Evolutionary conservation across 2,888 invertebrate genomes (phyloP), one percentile per base, ranked within the genome.

Genomic region (Acrobasis repandana): DNA sequence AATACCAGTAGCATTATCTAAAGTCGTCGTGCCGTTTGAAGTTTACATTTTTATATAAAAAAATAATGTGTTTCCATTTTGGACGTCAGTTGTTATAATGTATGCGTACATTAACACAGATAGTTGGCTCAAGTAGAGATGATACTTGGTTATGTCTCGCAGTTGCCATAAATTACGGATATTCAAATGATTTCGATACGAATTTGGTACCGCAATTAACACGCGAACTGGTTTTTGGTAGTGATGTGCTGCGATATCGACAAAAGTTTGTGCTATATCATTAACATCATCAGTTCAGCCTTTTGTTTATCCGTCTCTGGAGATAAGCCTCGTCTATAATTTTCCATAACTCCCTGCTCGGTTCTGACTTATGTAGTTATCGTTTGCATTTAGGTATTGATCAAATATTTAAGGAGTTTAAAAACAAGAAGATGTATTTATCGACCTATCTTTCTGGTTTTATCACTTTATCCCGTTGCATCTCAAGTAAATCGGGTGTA

Each of bases 181-280:
- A 90, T 91, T 89, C 90, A 89, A 91, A 91, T 90, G 82, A 79
- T 82, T 84, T 77, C 83, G 90, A 90, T 92, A 90, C 90, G 85
- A 84, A 90, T 90, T 90, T 83, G 88, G 89, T 90, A 87, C 87
- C 85, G 90, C 90, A 90, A 92, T 91, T 91, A 92, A 90, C 86
- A 78, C 86, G 84, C 80, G 74, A 83, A 91, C 91, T 86, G 90
- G 91, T 90, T 89, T 81, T 61, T 43, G 33, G 8, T 87, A 88
- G 89, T 74, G 88, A 70, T 78, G 87, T 58, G 65, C 20, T 10
- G 4, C 36, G 18, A 61, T 64, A 73, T 68, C 69, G 63, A 69
- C 64, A 61, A 20, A n/a, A 2, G n/a, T 11, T 36, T 5, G 43
- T 14, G 14, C 2, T n/a, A 43, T 14, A 14, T n/a, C 6, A 1